Base-by-base conservation (phyloP, 1,140 invertebrate species). In the Heliconius congener region DNA sequence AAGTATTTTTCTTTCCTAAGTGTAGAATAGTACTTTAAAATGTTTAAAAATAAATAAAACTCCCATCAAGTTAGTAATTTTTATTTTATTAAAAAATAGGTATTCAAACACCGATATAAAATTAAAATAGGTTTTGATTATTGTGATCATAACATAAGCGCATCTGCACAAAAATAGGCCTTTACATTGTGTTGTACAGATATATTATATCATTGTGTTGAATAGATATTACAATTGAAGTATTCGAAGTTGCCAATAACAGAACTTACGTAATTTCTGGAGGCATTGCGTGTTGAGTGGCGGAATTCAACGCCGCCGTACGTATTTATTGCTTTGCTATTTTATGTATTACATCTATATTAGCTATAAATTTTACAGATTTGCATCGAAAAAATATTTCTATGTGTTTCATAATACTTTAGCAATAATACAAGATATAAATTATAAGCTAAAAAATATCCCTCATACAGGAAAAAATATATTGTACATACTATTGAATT, bases 81-180 rank as follows among this genome's bases (percentile, higher is more conserved):
- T 94, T 90, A 92, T 92, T 94, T 94, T 93, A 93, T 92, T 91
- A 91, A 91, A 72, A 93, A 93, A 94, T 93, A 92, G 89, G 86
- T 92, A 88, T 91, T 87, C 87, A 92, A 90, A 91, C 89, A 92
- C 87, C 87, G 87, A 88, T 91, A 93, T 88, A 92, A 91, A 93
- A 90, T 91, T 83, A 93, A 92, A 90, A 88, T 88, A 82, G 82
- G 77, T 85, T 78, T 82, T 80, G 66, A 84, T 86, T 83, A 82
- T 86, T 84, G 82, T 85, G 85, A 78, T 46, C 46, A 81, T 80
- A 83, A 85, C 80, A 81, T 70, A 80, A 80, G 73, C 71, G 73
- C 57, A 81, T 77, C 57, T 75, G 84, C 85, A 85, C 79, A 81
- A 88, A 88, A 88, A 86, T 87, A 88, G 83, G 82, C 86, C 74